phyloP scores from a whole-genome alignment of 2,113 vertebrate species.

The Octodon degus region DNA sequence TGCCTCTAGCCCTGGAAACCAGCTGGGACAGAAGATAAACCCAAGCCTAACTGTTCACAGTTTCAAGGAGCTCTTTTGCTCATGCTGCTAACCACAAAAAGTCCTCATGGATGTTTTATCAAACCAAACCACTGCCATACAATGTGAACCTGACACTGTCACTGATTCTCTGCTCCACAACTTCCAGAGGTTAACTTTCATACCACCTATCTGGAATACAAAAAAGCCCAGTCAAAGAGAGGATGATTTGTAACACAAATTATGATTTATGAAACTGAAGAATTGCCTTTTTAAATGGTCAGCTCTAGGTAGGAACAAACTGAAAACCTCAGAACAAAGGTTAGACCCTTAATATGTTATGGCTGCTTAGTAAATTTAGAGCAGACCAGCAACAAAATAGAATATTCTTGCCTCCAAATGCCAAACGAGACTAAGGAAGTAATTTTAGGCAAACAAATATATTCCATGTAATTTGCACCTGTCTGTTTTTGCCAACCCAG shows the following conservation, averaged over 20 bases:
- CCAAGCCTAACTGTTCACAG: neutral
- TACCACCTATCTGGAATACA: neutral
- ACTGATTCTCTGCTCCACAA: neutral
- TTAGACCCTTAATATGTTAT: neutral
- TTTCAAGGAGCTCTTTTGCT: conserved; percentile 25
- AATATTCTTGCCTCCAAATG: neutral
- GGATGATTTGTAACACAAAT: neutral
- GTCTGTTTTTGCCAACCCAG: neutral
- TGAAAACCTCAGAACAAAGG: neutral
- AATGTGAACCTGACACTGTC: conserved; percentile 17
- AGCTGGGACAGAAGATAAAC: conserved; percentile 21
- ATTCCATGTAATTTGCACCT: neutral
- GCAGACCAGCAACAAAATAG: neutral
- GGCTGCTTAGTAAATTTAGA: neutral
- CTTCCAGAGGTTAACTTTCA: conserved; percentile 43
- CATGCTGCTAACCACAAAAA: conserved; percentile 28
- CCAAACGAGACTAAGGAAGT: neutral
- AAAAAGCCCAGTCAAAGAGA: neutral
- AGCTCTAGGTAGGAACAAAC: neutral
- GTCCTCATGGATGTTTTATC: conserved; percentile 16
- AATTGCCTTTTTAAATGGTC: neutral
- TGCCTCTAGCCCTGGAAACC: conserved; percentile 24
- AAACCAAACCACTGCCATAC: neutral
- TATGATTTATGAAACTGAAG: neutral
- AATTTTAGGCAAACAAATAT: neutral